phyloP scores from a whole-genome alignment of 2,888 invertebrate species.

The Cerceris rybyensis region DNA sequence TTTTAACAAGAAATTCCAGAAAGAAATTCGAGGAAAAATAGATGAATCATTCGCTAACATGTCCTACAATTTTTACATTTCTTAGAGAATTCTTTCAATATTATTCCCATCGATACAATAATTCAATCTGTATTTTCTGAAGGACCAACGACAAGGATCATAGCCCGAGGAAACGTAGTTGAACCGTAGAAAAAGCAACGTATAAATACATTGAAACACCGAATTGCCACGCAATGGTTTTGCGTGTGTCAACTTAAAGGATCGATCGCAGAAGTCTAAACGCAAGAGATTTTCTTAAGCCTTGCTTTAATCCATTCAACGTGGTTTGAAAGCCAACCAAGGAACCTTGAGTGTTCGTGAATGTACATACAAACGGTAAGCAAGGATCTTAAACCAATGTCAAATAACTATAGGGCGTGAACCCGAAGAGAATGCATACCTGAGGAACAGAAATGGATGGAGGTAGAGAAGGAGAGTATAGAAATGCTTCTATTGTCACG shows the following conservation, averaged over 20 bases:
- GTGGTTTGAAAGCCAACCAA: conserved; percentile 16
- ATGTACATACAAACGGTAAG: conserved; percentile 48
- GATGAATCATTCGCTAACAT: too few species aligned
- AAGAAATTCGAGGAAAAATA: too few species aligned
- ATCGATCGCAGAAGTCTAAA: conserved; percentile 50
- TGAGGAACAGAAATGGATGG: not conserved
- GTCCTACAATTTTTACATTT: not conserved
- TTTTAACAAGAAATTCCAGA: too few species aligned
- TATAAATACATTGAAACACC: conserved; percentile 2
- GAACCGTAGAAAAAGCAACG: conserved; percentile 14
- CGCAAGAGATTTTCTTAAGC: conserved; percentile 39
- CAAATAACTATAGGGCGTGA: conserved; percentile 55
- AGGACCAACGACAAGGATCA: not conserved
- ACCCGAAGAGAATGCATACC: conserved; percentile 5
- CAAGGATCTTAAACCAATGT: conserved; percentile 41
- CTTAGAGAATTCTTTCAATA: not conserved
- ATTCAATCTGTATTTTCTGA: not conserved
- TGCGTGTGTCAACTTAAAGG: conserved; percentile 3
- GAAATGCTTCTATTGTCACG: conserved; percentile 19
- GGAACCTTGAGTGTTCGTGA: conserved; percentile 18
- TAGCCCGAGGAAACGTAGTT: conserved; percentile 30
- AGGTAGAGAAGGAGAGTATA: not conserved
- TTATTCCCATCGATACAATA: not conserved
- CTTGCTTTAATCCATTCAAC: conserved; percentile 57
- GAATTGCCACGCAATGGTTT: conserved; percentile 8